Evolutionary conservation across 1,140 invertebrate genomes (phyloP).

Genomic region (Eciton burchellii): DNA sequence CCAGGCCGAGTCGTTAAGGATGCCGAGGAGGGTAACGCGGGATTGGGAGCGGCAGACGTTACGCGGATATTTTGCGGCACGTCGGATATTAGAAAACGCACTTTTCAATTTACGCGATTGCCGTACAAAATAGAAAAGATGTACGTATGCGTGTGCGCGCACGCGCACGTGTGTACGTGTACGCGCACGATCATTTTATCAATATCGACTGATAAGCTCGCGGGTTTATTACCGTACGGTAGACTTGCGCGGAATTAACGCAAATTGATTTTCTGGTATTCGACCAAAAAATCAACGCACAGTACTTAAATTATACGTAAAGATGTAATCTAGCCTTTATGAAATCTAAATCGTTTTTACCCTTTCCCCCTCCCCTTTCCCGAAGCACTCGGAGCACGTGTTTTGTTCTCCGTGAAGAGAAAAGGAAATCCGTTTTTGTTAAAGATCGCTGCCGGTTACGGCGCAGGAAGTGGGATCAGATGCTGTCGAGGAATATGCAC

Average conservation of each 20-base stretch:
- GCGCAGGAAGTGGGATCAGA: constrained; percentile 25
- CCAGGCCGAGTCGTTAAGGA: constrained; percentile 44
- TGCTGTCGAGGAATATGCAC: constrained; percentile 23
- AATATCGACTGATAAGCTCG: background rate
- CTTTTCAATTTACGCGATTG: background rate
- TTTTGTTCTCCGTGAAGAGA: background rate
- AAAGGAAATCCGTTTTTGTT: background rate
- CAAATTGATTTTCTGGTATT: background rate
- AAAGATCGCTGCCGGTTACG: background rate
- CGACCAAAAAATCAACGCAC: background rate
- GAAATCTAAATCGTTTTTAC: constrained; percentile 10
- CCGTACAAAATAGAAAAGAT: background rate
- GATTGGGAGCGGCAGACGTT: constrained; percentile 22
- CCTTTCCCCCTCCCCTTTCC: background rate
- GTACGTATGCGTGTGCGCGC: too few relatives aligned
- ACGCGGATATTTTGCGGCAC: constrained; percentile 4
- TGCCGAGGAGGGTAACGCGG: background rate
- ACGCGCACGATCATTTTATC: background rate
- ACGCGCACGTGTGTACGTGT: too few relatives aligned
- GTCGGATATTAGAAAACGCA: constrained; percentile 11
- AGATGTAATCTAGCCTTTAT: constrained; percentile 5
- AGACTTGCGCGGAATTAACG: background rate
- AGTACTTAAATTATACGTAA: background rate
- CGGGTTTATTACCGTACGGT: background rate
- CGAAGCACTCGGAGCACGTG: too few relatives aligned